phyloP scores from a whole-genome alignment of 2,797 vertebrate species.

The Cetoscarus ocellatus region DNA sequence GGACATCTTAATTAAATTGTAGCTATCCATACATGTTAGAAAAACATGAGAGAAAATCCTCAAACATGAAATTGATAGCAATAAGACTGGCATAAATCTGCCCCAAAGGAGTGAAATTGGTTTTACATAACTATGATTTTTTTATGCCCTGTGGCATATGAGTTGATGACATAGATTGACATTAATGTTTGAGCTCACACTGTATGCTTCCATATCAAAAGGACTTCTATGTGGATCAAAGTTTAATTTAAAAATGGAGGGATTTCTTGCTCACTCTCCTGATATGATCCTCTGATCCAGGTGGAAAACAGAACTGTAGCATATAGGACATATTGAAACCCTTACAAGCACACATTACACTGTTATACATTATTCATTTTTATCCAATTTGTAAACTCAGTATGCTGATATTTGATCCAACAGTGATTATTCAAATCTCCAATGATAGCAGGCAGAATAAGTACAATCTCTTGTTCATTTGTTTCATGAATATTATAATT shows the following conservation, averaged over 20 bases:
- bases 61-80: not conserved
- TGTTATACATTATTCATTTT: not conserved
- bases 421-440: not conserved
- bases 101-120: not conserved
- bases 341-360: not conserved
- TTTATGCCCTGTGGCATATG: slow-evolving; percentile 1
- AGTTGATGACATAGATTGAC: not conserved
- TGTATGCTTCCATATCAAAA: too few relatives aligned
- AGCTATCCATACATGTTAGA: not conserved
- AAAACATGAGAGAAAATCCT: not conserved
- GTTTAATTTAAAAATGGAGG: too few relatives aligned
- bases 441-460: not conserved
- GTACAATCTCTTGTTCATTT: not conserved
- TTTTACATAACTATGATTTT: not conserved
- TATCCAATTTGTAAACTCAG: not conserved
- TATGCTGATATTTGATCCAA: not conserved
- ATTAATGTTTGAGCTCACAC: not conserved
- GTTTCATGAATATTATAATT: slow-evolving; percentile 1
- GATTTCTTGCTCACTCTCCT: too few relatives aligned
- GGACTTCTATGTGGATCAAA: too few relatives aligned
- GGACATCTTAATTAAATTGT: not conserved
- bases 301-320: not conserved
- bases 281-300: not conserved
- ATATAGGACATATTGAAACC: not conserved
- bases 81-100: not conserved